Percentiles rank a stretch among this genome's conserved stretches.
phyloP scores from a whole-genome alignment of 2,797 vertebrate species.

The Liasis olivaceus region DNA sequence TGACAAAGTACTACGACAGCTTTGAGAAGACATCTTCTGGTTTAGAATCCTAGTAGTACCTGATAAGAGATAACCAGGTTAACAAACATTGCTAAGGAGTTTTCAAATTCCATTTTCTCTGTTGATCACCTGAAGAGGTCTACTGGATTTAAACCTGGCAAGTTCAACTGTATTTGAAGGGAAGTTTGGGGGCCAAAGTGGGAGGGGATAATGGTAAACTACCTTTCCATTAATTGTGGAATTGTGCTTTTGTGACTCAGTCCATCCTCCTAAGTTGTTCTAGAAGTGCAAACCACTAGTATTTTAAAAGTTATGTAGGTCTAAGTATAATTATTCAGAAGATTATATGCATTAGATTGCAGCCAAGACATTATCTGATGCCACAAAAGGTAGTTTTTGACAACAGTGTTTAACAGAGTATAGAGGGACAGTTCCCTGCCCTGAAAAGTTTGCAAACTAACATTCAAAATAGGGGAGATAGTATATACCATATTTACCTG shows the following conservation, averaged over 20 bases:
- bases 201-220: background rate
- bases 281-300: background rate
- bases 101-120: background rate
- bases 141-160: too few species aligned
- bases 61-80: background rate
- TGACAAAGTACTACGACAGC: constrained; percentile 13
- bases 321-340: background rate
- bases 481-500: background rate
- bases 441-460: background rate
- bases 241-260: background rate
- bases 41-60: background rate
- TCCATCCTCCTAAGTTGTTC: background rate
- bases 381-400: background rate
- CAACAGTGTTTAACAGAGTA: background rate
- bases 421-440: background rate
- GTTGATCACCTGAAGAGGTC: background rate
- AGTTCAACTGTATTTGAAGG: background rate
- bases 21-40: constrained; percentile 55
- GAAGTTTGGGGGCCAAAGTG: background rate
- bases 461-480: background rate
- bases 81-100: background rate
- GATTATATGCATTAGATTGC: background rate
- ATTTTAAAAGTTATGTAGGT: background rate
- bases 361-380: background rate
- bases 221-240: background rate